These are phyloP conservation scores for Mastomys coucha DNA, from an alignment of 2,113 vertebrate species.

Conservation along the genomic window DNA sequence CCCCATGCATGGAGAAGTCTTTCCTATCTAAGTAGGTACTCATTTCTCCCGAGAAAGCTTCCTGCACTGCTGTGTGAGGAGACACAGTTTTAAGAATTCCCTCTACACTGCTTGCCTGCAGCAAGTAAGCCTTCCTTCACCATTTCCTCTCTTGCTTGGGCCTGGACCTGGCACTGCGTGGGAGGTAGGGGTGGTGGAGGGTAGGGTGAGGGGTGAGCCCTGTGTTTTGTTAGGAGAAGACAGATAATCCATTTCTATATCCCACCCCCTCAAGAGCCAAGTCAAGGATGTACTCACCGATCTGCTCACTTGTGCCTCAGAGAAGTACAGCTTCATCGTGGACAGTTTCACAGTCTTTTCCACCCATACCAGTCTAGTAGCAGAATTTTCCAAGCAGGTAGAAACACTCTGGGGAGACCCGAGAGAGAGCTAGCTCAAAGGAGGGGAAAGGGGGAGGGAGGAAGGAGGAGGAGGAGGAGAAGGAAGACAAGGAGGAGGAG, in stretches of 20 bases:
- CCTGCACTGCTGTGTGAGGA: background rate
- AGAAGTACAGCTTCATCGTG: fast-evolving
- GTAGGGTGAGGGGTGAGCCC: background rate
- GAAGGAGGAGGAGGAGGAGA: no score
- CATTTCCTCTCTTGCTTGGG: no score
- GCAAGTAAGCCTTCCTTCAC: background rate
- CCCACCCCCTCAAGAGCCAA: fast-evolving
- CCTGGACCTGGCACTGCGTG: background rate
- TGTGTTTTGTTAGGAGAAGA: background rate
- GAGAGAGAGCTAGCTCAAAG: background rate
- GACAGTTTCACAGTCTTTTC: background rate
- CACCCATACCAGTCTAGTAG: background rate
- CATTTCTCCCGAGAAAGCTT: background rate
- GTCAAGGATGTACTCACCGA: fast-evolving
- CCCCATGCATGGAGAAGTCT: background rate
- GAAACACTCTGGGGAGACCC: background rate
- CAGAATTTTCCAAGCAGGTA: background rate
- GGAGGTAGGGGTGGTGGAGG: background rate
- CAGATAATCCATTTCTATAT: fast-evolving
- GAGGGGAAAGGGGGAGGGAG: no score
- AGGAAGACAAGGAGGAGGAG: no score
- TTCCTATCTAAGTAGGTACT: background rate
- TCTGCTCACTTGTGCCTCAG: background rate
- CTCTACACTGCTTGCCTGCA: background rate
- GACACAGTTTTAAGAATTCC: background rate